These are phyloP conservation scores for Carassius carassius DNA, from an alignment of 2,113 vertebrate species.

Conservation along the genomic window DNA sequence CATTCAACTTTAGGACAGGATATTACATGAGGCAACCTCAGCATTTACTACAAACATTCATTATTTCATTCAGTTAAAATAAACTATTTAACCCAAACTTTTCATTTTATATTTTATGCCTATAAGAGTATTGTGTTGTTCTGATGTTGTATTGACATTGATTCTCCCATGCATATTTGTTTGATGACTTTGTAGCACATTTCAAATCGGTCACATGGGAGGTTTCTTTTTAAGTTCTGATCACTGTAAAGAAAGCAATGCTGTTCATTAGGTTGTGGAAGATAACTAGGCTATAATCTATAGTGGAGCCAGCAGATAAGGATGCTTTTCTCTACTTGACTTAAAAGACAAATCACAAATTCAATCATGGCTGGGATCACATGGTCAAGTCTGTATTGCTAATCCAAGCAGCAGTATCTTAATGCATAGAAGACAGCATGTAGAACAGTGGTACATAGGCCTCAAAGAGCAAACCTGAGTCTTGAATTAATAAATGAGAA, in stretches of 20 bases:
- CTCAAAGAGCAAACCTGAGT: slow-evolving; percentile 3
- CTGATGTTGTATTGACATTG: neutral
- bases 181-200: neutral
- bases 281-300: neutral
- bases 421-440: slow-evolving; percentile 43
- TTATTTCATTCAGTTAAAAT: neutral
- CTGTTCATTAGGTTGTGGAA: neutral
- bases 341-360: slow-evolving; percentile 54
- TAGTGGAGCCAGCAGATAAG: neutral
- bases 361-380: slow-evolving; percentile 40
- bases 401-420: slow-evolving; percentile 51
- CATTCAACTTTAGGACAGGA: neutral
- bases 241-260: neutral
- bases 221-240: neutral
- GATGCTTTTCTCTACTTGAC: neutral
- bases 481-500: slow-evolving; percentile 33
- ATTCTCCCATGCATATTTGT: neutral
- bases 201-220: neutral
- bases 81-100: neutral
- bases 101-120: neutral
- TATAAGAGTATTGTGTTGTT: neutral
- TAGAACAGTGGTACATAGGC: neutral
- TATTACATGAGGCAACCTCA: neutral
- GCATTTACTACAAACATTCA: neutral
- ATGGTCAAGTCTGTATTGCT: slow-evolving; percentile 30